Percentiles rank a stretch among this genome's conserved stretches.
Conservation (phyloP, 2,888 invertebrate genomes). For the Autographa gamma region DNA sequence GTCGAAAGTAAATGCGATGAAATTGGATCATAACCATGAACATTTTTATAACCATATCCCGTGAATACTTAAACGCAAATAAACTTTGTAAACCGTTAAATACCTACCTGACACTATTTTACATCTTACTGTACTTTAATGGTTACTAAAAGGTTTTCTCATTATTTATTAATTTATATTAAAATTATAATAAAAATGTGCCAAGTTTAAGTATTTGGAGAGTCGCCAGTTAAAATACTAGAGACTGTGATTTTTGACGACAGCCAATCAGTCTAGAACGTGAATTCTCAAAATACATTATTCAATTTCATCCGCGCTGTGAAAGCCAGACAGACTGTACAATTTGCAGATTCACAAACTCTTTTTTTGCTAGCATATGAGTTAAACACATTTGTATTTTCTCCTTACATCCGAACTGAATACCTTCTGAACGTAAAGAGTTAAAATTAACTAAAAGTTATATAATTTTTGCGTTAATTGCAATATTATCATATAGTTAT, state of each 20-base stretch:
- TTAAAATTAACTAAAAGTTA: not conserved
- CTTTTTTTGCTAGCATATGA: constrained; percentile 6
- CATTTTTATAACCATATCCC: too few relatives aligned
- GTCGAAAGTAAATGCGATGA: too few relatives aligned
- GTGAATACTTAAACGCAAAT: not conserved
- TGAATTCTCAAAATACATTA: not conserved
- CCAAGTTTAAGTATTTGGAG: too few relatives aligned
- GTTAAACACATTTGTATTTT: constrained; percentile 14
- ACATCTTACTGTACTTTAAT: too few relatives aligned
- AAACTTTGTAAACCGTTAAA: too few relatives aligned
- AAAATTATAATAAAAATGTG: too few relatives aligned
- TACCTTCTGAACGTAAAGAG: constrained; percentile 13
- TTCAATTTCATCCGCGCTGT: not conserved
- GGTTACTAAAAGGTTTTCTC: too few relatives aligned
- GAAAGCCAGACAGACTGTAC: not conserved
- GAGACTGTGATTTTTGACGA: too few relatives aligned
- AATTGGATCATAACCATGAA: too few relatives aligned
- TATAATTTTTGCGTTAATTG: constrained; percentile 20
- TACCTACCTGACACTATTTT: too few relatives aligned
- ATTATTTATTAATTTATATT: too few relatives aligned
- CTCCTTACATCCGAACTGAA: not conserved
- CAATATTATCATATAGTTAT: constrained; percentile 15
- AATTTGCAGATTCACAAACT: not conserved
- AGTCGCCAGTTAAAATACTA: too few relatives aligned
- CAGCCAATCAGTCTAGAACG: not conserved